Base-by-base conservation (phyloP, 1,140 invertebrate genomes). In the Meloidogyne floridensis region DNA sequence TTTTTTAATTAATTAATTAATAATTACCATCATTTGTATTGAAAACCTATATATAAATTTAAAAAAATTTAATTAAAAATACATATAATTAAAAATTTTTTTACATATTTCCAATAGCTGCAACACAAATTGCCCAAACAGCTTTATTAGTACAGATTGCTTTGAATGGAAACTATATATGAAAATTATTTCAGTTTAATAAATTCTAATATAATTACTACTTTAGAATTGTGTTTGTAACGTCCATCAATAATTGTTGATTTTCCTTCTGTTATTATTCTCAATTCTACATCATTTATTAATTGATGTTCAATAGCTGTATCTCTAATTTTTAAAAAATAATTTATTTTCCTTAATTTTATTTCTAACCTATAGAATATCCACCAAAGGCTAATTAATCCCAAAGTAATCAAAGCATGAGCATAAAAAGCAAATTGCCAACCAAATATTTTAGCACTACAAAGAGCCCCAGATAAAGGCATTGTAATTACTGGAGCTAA, bases 41-140 rank as follows among this genome's bases (percentile, higher is more conserved):
- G 80, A 83, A 71, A 11, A 65, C 59, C 59, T 65, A n/a, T 65
- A n/a, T n/a, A n/a, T 65, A 47, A 47, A 47, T 47, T 47, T 5
- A 47, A 47, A 15, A 13, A 65, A n/a, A 65, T n/a, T 65, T 65
- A 65, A n/a, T 65, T 65, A n/a, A 6, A 65, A 65, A 65, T n/a
- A 65, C 7, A 8, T 8, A 59, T 13, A 59, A 65, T 65, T 65
- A 65, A 65, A 13, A 3, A 65, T n/a, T n/a, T 20, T 20, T n/a
- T 65, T n/a, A 42, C 84, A 84, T 78, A 73, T 87, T 87, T 42
- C 87, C 87, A 15, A 89, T 59, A 8, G 87, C 87, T n/a, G 86
- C 87, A 43, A 87, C 65, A 86, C 83, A 89, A 47, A 89, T 80
- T 20, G 86, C 86, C 85, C 88, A 86, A 32, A 89, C 84, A 43